Evolutionary conservation across 1,140 invertebrate species (phyloP).

Genomic region (Stegodyphus dumicola): DNA sequence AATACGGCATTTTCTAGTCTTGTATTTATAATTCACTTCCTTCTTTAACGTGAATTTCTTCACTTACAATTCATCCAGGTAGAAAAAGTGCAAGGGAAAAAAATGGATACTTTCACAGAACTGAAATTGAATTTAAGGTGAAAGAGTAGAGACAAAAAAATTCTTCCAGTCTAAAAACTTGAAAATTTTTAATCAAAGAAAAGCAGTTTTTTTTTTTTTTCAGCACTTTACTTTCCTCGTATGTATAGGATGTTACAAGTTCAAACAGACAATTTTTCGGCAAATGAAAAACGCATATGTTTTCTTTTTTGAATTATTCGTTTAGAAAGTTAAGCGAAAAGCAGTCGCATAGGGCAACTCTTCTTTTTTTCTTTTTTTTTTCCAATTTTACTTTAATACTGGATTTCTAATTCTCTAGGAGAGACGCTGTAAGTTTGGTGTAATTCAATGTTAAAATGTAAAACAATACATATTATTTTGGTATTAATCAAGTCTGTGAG

Average conservation of each 20-base stretch:
- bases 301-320: slow-evolving; percentile 35
- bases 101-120: neutral
- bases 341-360: neutral
- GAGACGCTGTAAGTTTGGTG: no score
- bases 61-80: neutral
- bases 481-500: no score
- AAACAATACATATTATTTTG: no score
- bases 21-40: slow-evolving; percentile 14
- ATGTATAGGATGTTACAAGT: neutral
- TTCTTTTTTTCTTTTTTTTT: no score
- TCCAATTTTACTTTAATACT: no score
- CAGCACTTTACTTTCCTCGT: no score
- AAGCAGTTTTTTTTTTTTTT: neutral
- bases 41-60: neutral
- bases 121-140: slow-evolving; percentile 33
- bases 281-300: slow-evolving; percentile 12
- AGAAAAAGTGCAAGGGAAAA: slow-evolving; percentile 19
- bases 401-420: no score
- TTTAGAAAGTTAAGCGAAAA: slow-evolving; percentile 38
- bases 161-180: slow-evolving; percentile 13
- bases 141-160: neutral
- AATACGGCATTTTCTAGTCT: neutral
- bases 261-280: slow-evolving; percentile 9
- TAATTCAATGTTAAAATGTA: no score
- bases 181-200: slow-evolving; percentile 40